These are phyloP conservation scores for Marasmarcha lunaedactyla DNA, from an alignment of 2,888 invertebrate species.

Conservation along the genomic window DNA sequence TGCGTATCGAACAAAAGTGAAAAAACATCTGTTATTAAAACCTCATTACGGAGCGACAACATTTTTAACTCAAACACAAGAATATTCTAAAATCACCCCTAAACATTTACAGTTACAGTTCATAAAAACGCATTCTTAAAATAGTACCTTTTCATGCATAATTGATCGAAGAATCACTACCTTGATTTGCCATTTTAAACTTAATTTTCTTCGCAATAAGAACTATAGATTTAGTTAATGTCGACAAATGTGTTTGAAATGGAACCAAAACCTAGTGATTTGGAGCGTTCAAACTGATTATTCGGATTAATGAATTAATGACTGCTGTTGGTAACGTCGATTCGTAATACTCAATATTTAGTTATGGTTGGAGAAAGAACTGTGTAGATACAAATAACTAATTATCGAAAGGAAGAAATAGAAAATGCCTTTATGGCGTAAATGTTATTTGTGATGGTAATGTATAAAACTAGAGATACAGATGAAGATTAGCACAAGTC, in stretches of 20 bases:
- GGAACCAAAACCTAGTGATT: conserved; percentile 21
- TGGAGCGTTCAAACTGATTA: conserved; percentile 21
- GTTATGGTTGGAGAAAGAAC: no score
- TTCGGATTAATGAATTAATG: conserved; percentile 37
- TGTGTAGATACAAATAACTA: no score
- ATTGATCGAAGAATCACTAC: conserved; percentile 15
- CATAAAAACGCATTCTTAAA: conserved; percentile 7
- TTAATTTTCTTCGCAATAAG: no score
- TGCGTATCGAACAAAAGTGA: conserved; percentile 29
- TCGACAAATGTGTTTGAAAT: conserved; percentile 4
- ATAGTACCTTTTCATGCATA: conserved; percentile 12
- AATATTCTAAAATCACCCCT: conserved; percentile 13
- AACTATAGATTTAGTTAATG: no score
- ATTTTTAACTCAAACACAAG: conserved; percentile 12
- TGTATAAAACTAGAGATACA: no score
- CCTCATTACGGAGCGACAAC: conserved; percentile 47
- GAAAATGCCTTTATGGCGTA: no score
- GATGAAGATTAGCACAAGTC: no score
- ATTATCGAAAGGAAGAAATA: no score
- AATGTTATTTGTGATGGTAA: no score
- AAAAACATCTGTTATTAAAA: conserved; percentile 54
- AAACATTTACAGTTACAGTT: conserved; percentile 8
- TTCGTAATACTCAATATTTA: conserved; percentile 4
- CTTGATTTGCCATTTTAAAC: no score
- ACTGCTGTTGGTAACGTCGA: conserved; percentile 19